A percentile compares a stretch with the other conserved stretches of the same genome.
These are phyloP conservation scores for Druon quercuslanigerum DNA, from an alignment of 1,140 invertebrate species.

Conservation along the genomic window DNA sequence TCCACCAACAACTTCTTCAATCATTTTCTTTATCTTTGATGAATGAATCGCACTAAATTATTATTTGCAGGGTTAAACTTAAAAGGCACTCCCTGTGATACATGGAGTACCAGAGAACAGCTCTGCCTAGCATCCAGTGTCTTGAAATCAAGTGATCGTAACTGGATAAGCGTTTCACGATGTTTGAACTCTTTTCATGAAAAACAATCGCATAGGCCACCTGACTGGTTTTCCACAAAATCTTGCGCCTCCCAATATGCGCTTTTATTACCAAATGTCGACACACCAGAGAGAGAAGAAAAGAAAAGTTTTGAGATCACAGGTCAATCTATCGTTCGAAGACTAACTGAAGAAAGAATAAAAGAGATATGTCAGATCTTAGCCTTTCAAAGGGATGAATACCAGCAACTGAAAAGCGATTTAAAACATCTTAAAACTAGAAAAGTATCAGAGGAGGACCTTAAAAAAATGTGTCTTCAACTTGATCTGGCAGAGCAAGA, in stretches of 20 bases:
- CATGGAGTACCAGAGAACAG: constrained; percentile 90
- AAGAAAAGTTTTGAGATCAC: constrained; percentile 85
- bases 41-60: background rate
- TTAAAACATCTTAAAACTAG: constrained; percentile 77
- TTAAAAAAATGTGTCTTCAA: constrained; percentile 83
- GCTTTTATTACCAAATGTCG: constrained; percentile 87
- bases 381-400: constrained; percentile 82
- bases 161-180: constrained; percentile 94
- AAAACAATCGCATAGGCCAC: constrained; percentile 79
- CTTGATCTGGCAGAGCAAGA: constrained; percentile 84
- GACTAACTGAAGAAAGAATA: constrained; percentile 85
- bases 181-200: constrained; percentile 84
- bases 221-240: constrained; percentile 94
- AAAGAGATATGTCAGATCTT: constrained; percentile 84
- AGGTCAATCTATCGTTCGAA: constrained; percentile 85
- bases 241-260: constrained; percentile 94
- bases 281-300: constrained; percentile 92
- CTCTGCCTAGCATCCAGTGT: constrained; percentile 92
- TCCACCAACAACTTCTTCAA: no score
- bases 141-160: constrained; percentile 91
- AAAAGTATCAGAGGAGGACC: constrained; percentile 79
- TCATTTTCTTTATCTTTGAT: no score
- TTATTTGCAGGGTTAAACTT: constrained; percentile 73
- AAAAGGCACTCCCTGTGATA: constrained; percentile 85
- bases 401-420: constrained; percentile 82